phyloP scores from a whole-genome alignment of 2,888 invertebrate genomes.

The Thymelicus sylvestris region DNA sequence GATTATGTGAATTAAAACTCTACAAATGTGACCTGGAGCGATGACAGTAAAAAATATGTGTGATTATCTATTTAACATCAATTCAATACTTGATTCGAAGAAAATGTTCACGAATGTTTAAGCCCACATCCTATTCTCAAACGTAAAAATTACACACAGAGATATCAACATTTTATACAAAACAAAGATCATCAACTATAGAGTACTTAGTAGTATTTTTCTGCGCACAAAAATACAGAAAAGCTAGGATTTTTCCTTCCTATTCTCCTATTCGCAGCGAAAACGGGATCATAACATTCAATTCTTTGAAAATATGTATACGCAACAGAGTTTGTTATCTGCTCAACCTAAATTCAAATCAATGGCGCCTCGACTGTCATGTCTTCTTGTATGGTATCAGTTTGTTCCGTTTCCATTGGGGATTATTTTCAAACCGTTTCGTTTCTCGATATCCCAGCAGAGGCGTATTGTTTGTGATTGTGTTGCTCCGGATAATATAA shows the following conservation, averaged over 20 bases:
- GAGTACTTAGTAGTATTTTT: not conserved
- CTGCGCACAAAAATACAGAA: conserved; percentile 11
- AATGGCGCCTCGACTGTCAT: conserved; percentile 51
- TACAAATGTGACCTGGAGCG: too few species aligned
- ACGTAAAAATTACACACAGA: too few species aligned
- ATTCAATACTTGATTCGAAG: too few species aligned
- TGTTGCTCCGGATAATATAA: conserved; percentile 40
- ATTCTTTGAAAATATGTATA: conserved; percentile 28
- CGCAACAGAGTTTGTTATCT: conserved; percentile 29
- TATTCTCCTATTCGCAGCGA: conserved; percentile 9
- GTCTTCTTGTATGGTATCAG: conserved; percentile 46
- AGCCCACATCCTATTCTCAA: too few species aligned
- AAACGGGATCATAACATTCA: conserved; percentile 27
- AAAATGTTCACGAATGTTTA: too few species aligned
- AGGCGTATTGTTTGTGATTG: conserved; percentile 37
- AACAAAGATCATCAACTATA: too few species aligned
- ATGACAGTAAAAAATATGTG: too few species aligned
- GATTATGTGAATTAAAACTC: too few species aligned
- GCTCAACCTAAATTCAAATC: conserved; percentile 46
- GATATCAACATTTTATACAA: too few species aligned
- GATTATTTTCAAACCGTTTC: conserved; percentile 56
- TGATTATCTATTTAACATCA: too few species aligned
- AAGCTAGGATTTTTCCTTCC: not conserved
- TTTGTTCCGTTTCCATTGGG: conserved; percentile 53
- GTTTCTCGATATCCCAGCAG: conserved; percentile 43